These are phyloP conservation scores for Heliconius sara DNA, from an alignment of 2,888 invertebrate genomes.

Conservation along the genomic window DNA sequence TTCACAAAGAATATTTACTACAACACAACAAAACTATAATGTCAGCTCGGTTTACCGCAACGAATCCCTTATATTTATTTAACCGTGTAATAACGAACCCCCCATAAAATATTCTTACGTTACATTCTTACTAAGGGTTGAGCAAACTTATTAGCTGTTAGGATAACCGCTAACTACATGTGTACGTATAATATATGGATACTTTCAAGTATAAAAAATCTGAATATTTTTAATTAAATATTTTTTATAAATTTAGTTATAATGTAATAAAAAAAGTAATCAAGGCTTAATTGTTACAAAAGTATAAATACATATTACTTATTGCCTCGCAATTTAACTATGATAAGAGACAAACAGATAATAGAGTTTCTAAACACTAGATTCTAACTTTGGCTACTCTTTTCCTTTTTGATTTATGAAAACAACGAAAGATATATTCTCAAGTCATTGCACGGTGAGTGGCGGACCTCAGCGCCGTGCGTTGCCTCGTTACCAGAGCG, in stretches of 20 bases:
- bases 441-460: neutral
- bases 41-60: constrained; percentile 33
- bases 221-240: too few relatives aligned
- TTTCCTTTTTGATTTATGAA: too few relatives aligned
- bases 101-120: constrained; percentile 45
- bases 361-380: neutral
- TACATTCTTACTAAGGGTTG: constrained; percentile 34
- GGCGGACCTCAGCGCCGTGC: neutral
- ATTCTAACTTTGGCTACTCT: neutral
- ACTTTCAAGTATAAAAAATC: too few relatives aligned
- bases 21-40: constrained; percentile 34
- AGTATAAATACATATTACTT: too few relatives aligned
- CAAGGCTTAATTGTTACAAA: too few relatives aligned
- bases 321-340: too few relatives aligned
- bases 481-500: neutral
- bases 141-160: constrained; percentile 42
- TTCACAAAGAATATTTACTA: constrained; percentile 24
- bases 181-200: neutral
- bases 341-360: too few relatives aligned
- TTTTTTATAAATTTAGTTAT: too few relatives aligned
- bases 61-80: constrained; percentile 45
- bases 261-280: too few relatives aligned
- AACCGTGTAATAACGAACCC: constrained; percentile 45
- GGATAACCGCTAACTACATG: constrained; percentile 32
- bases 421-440: neutral